Conservation (phyloP, 2,113 vertebrate species). For the Neolamprologus longior region DNA sequence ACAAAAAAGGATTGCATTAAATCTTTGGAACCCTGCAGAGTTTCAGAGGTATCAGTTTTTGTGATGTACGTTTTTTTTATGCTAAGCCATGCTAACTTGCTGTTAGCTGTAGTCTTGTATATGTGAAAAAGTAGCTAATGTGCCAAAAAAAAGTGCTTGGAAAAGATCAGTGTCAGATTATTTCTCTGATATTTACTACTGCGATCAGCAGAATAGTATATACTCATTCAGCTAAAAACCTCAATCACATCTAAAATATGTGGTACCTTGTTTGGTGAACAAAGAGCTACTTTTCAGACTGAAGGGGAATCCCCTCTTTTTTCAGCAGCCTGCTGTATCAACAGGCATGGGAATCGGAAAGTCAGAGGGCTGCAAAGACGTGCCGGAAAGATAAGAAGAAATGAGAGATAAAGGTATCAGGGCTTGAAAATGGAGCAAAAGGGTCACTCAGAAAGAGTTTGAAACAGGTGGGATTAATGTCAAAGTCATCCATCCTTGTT, state of each 20-base stretch:
- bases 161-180: neutral
- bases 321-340: neutral
- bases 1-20: neutral
- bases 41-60: neutral
- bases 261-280: neutral
- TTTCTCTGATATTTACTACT: neutral
- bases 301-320: neutral
- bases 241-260: neutral
- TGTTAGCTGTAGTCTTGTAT: neutral
- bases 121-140: neutral
- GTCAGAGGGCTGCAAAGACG: constrained; percentile 4
- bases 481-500: constrained; percentile 29
- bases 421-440: neutral
- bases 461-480: constrained; percentile 32
- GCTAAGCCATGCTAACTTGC: neutral
- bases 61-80: neutral
- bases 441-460: neutral
- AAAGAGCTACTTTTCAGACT: neutral
- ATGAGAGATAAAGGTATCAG: constrained; percentile 2
- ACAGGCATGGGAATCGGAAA: neutral
- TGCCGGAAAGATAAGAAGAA: constrained; percentile 3
- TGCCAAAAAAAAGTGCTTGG: neutral
- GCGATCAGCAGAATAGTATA: neutral
- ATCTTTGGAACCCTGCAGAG: neutral
- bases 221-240: neutral